Evolutionary conservation across 1,140 invertebrate species (phyloP), one percentile per base, ranked within the genome.

Genomic region (Ceratoteleas bidentatus): DNA sequence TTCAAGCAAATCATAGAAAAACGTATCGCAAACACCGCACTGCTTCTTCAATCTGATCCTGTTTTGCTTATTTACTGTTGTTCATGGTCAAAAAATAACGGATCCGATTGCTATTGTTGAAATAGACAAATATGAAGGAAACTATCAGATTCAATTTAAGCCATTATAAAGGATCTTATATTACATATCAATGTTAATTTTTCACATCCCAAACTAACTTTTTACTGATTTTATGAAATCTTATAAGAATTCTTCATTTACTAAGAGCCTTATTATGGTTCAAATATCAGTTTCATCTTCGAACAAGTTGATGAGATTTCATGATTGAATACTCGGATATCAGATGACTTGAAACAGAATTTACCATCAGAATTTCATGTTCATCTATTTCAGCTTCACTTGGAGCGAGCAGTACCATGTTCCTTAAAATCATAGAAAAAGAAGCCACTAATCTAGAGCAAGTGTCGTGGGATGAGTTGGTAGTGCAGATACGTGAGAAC

Each of bases 1-100:
- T 83, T 87, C 83, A 88, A 90, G 89, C 89, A 90, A 91, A 90
- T 90, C 62, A 90, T 88, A 89, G 87, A 87, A 88, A 61, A 90
- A 90, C 62, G 66, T 66, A 49, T 86, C 72, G 65, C 53, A 88
- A 89, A 89, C 87, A 89, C 87, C 77, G 85, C 85, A 90, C 88
- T 84, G 85, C 85, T 81, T 69, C 49, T 6, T 47, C 24, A 57
- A 49, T 33, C 24, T n/a, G 13, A 88, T 8, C n/a, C 49, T 24
- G 16, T 50, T 50, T 50, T 50, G 24, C 24, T 40, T 40, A 40
- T 40, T 8, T 11, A 9, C 10, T 40, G n/a, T n/a, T n/a, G n/a
- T n/a, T n/a, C n/a, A n/a, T 40, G 0, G 7, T 40, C 6, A 6
- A 40, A 2, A 40, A 40, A 40, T 2, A 40, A 40, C 10, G 36